A percentile compares a stretch with the other conserved stretches of the same genome.
Conservation (phyloP, 2,113 vertebrate genomes). For the Phylloscopus trochiloides region DNA sequence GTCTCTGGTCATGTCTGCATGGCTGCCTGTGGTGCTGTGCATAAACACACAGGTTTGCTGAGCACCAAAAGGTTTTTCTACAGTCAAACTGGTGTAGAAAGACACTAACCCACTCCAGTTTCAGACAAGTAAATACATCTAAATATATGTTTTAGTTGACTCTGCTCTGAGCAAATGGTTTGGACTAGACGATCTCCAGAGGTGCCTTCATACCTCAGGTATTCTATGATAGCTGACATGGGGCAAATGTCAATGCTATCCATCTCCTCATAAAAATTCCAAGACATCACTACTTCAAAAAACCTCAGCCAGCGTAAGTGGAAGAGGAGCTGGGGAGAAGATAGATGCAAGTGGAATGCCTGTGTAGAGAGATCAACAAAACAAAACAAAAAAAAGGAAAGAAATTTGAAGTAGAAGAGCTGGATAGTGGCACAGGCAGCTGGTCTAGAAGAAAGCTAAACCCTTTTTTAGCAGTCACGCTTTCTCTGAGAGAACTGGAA, state of each 20-base stretch:
- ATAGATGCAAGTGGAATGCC: neutral
- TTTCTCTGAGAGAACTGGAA: neutral
- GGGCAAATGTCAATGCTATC: neutral
- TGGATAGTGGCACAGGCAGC: neutral
- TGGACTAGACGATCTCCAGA: neutral
- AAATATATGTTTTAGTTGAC: neutral
- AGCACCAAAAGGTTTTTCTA: neutral
- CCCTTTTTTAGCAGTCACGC: neutral
- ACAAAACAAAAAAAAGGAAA: neutral
- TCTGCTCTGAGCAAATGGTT: neutral
- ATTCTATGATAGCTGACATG: neutral
- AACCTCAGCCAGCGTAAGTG: neutral
- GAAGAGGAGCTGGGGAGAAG: neutral
- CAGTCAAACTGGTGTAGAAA: neutral
- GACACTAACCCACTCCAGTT: neutral
- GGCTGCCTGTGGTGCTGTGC: neutral
- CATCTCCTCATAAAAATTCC: neutral
- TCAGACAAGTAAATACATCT: neutral
- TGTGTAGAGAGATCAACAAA: neutral
- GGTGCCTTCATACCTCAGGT: neutral
- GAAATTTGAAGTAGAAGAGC: neutral
- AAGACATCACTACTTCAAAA: neutral
- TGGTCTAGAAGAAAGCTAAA: neutral
- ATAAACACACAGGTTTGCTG: neutral
- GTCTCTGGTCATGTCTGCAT: neutral